Evolutionary conservation across 2,888 invertebrate species (phyloP), one percentile per base, ranked within the genome.

Genomic region (Cecidostiba fungosa): DNA sequence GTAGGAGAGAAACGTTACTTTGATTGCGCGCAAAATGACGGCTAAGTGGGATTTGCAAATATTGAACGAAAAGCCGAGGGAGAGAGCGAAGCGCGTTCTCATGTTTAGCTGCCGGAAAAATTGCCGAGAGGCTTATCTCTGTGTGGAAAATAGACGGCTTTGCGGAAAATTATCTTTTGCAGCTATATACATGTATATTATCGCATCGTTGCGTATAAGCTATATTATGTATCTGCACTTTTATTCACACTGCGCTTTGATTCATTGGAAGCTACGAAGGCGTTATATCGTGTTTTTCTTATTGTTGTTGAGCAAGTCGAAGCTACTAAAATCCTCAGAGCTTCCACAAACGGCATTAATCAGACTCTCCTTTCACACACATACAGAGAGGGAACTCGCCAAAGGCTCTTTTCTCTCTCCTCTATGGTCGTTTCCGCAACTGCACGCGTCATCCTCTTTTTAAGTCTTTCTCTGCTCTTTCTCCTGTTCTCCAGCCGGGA

Each of bases 11-110:
- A 82, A 85, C 85, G 85, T 82, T 85, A 82, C 85, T 82, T 86
- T 86, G 86, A 86, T 86, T 86, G 80, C 83, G 70, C 83, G 54
- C 70, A 70, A 59, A 59, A 76, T 47, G 74, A 82, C 72, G 74
- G 70, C 47, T 79, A 85, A 82, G 73, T 77, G 82, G 74, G 82
- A 82, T 83, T 77, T 72, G 77, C 77, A 77, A 83, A 86, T 86
- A 86, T 83, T 79, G 76, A 36, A 76, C 82, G 85, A 83, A 85
- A 69, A 70, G 59, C 5, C 16, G 19, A 50, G 50, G 19, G 19
- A 50, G 50, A 19, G 50, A 59, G 54, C 4, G 62, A 74, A 39
- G 26, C 50, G 29, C 50, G 54, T 82, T 72, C 81, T 77, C 77
- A 73, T 81, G 81, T 80, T 81, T 84, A 84, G 29, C n/a, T 70